A percentile compares a stretch with the other conserved stretches of the same genome.
Evolutionary conservation across 2,888 invertebrate genomes (phyloP).

Genomic region (Lasiommata megera): DNA sequence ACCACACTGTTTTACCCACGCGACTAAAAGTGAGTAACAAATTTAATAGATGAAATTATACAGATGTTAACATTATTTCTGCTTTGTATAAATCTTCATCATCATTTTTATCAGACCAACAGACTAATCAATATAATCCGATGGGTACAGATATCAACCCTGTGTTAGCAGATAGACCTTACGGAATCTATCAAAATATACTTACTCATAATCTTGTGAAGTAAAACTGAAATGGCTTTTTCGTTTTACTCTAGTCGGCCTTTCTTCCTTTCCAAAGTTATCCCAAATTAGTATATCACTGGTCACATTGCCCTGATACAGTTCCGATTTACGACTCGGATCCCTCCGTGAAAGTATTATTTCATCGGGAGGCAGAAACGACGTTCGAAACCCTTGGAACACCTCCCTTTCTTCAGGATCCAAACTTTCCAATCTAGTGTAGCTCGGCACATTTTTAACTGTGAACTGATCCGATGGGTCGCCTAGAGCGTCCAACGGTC

Average conservation of each 20-base stretch:
- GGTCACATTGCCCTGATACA: constrained; percentile 51
- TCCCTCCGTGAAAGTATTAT: constrained; percentile 61
- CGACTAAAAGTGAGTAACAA: too few relatives aligned
- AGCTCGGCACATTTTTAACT: constrained; percentile 60
- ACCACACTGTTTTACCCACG: too few relatives aligned
- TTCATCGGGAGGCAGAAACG: constrained; percentile 81
- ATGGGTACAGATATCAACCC: too few relatives aligned
- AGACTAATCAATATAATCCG: too few relatives aligned
- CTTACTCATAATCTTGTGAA: constrained; percentile 61
- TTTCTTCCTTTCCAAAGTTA: constrained; percentile 37
- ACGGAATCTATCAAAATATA: too few relatives aligned
- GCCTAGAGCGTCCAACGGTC: constrained; percentile 49
- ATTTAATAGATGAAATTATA: too few relatives aligned
- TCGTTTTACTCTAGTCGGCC: constrained; percentile 58
- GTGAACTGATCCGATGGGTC: constrained; percentile 63
- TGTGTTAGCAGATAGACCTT: too few relatives aligned
- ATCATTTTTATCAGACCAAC: too few relatives aligned
- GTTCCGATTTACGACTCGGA: constrained; percentile 39
- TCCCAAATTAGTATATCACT: constrained; percentile 60
- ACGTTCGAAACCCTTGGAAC: constrained; percentile 83
- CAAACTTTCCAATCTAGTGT: constrained; percentile 58
- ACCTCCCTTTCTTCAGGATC: constrained; percentile 82
- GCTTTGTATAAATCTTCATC: too few relatives aligned
- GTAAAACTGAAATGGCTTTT: constrained; percentile 54
- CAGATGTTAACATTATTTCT: too few relatives aligned